Percentiles rank a stretch among this genome's conserved stretches.
Evolutionary conservation across 2,888 invertebrate genomes (phyloP).

Genomic region (Epsilonema sp.): DNA sequence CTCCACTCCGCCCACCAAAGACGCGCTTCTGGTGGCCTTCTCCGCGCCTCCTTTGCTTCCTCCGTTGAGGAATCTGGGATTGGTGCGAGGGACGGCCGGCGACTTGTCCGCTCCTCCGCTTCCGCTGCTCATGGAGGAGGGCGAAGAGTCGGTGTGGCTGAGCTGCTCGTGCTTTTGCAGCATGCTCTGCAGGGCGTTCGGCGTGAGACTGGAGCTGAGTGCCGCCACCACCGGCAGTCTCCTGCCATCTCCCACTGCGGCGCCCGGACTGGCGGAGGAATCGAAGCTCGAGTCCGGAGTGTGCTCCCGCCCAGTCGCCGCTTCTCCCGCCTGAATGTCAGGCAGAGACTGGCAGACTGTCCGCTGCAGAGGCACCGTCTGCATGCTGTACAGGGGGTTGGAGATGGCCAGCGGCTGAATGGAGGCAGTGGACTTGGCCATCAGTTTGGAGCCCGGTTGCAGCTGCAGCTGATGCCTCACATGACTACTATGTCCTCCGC

Average conservation of each 20-base stretch:
- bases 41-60: not conserved
- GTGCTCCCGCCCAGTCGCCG: not conserved
- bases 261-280: not conserved
- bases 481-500: too few relatives aligned
- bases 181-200: not conserved
- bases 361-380: conserved; percentile 6
- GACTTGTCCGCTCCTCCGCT: not conserved
- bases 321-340: not conserved
- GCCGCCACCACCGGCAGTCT: not conserved
- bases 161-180: not conserved
- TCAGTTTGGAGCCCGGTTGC: not conserved
- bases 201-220: not conserved
- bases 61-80: conserved; percentile 3
- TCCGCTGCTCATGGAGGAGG: too few relatives aligned
- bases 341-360: not conserved
- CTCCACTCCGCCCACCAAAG: too few relatives aligned
- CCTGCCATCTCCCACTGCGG: not conserved
- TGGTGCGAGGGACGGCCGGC: conserved; percentile 3
- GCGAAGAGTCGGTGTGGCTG: too few relatives aligned
- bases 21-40: not conserved
- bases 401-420: conserved; percentile 4
- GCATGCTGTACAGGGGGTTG: conserved; percentile 9
- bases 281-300: conserved; percentile 4
- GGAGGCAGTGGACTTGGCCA: conserved; percentile 10
- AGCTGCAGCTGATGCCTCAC: not conserved